phyloP scores from a whole-genome alignment of 2,888 invertebrate species.

The Hydroisotoma schaefferi region DNA sequence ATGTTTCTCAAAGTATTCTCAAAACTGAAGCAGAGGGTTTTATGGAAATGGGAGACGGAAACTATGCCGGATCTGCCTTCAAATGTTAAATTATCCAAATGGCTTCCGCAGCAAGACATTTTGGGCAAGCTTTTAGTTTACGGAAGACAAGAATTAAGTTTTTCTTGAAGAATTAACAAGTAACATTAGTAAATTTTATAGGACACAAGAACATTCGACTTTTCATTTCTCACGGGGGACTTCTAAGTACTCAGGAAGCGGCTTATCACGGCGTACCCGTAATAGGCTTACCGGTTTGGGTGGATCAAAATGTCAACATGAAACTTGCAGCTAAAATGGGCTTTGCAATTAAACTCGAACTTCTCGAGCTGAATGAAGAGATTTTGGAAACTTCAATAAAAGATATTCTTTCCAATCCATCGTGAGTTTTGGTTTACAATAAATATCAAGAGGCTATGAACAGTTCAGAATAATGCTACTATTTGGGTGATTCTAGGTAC shows the following conservation, averaged over 20 bases:
- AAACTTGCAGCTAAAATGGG: constrained; percentile 57
- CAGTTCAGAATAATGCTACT: background rate
- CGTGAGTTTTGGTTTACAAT: constrained; percentile 7
- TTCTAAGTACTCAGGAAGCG: constrained; percentile 63
- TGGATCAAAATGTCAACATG: constrained; percentile 56
- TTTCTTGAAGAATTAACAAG: background rate
- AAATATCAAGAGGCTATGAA: background rate
- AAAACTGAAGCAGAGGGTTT: constrained; percentile 75
- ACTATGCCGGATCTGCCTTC: constrained; percentile 1
- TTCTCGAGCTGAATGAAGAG: constrained; percentile 55
- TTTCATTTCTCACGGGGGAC: constrained; percentile 66
- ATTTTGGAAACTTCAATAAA: constrained; percentile 25
- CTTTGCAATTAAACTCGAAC: constrained; percentile 55
- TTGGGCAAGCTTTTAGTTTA: constrained; percentile 57
- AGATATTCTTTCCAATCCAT: constrained; percentile 14
- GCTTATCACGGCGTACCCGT: constrained; percentile 60
- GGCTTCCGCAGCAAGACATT: constrained; percentile 70
- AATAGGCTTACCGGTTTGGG: constrained; percentile 57
- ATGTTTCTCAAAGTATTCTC: constrained; percentile 70
- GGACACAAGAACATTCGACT: constrained; percentile 58
- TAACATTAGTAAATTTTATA: constrained; percentile 41
- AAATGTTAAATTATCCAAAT: constrained; percentile 21
- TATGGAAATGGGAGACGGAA: constrained; percentile 64
- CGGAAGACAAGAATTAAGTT: too few relatives aligned
- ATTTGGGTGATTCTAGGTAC: background rate